Conservation (phyloP, 2,888 invertebrate genomes). For the Euplagia quadripunctaria region DNA sequence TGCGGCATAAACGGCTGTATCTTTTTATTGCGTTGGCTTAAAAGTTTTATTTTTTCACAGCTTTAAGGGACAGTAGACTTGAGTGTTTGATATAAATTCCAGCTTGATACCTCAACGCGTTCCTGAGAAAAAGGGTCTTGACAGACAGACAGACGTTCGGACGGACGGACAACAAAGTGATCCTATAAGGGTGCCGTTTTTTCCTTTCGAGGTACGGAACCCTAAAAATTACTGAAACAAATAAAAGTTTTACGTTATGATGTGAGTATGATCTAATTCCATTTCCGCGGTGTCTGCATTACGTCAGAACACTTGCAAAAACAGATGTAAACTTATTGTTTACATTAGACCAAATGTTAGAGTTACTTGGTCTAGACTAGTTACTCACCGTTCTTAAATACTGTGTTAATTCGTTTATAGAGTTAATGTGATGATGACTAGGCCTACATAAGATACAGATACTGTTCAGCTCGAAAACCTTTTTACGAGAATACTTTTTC, state of each 20-base stretch:
- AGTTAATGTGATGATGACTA: neutral
- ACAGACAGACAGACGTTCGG: too few species aligned
- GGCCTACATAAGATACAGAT: neutral
- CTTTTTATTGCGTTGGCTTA: too few species aligned
- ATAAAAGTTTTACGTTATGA: constrained; percentile 13
- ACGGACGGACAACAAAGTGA: too few species aligned
- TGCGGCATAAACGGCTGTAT: too few species aligned
- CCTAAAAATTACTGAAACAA: too few species aligned
- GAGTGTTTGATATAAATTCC: too few species aligned
- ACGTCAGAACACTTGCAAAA: constrained; percentile 35
- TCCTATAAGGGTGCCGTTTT: too few species aligned
- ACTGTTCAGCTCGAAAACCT: neutral
- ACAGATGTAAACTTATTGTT: constrained; percentile 53
- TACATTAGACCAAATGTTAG: constrained; percentile 51
- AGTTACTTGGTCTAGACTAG: constrained; percentile 50
- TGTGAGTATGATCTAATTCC: constrained; percentile 17
- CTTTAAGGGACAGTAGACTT: too few species aligned
- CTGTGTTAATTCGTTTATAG: constrained; percentile 6
- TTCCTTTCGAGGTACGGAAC: too few species aligned
- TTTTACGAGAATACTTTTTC: neutral
- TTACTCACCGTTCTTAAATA: constrained; percentile 44
- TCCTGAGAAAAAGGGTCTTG: too few species aligned
- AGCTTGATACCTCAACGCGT: too few species aligned
- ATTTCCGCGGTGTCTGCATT: constrained; percentile 33
- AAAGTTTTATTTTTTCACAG: too few species aligned